phyloP scores from a whole-genome alignment of 1,140 invertebrate species.

The Microplitis demolitor region DNA sequence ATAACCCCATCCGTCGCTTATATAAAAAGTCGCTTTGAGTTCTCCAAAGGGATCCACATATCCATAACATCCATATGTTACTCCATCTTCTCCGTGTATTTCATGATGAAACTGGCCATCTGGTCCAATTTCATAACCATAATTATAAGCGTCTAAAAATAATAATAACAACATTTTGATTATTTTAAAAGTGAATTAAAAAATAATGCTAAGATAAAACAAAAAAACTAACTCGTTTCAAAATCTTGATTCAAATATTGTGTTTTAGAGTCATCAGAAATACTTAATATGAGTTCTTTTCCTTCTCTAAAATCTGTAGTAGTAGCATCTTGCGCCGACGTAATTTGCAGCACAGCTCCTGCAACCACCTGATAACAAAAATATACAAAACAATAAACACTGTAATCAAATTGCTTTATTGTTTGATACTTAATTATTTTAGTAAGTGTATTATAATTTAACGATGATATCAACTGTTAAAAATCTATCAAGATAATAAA shows the following conservation, averaged over 20 bases:
- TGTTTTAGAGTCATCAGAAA: slow-evolving; percentile 42
- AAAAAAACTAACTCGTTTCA: slow-evolving; percentile 37
- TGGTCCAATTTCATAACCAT: slow-evolving; percentile 74
- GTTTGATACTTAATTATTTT: background rate
- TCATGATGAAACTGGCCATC: slow-evolving; percentile 81
- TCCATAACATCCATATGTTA: slow-evolving; percentile 81
- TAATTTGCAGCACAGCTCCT: slow-evolving; percentile 33
- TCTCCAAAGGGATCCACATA: slow-evolving; percentile 72
- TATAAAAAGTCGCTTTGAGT: slow-evolving; percentile 73
- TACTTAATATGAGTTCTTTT: slow-evolving; percentile 40
- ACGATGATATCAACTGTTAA: no score
- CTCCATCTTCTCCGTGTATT: slow-evolving; percentile 71
- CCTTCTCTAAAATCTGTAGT: slow-evolving; percentile 21
- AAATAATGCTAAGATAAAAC: background rate
- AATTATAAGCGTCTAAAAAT: slow-evolving; percentile 69
- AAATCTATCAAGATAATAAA: no score
- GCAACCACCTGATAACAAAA: slow-evolving; percentile 41
- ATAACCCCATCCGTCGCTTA: slow-evolving; percentile 79
- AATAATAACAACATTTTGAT: background rate
- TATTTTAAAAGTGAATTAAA: background rate
- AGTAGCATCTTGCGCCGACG: slow-evolving; percentile 25
- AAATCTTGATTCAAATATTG: slow-evolving; percentile 45
- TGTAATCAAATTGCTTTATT: background rate
- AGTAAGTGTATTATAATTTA: background rate
- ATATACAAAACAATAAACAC: slow-evolving; percentile 13